Conservation (phyloP, 2,797 vertebrate genomes). For the Coilia nasus region DNA sequence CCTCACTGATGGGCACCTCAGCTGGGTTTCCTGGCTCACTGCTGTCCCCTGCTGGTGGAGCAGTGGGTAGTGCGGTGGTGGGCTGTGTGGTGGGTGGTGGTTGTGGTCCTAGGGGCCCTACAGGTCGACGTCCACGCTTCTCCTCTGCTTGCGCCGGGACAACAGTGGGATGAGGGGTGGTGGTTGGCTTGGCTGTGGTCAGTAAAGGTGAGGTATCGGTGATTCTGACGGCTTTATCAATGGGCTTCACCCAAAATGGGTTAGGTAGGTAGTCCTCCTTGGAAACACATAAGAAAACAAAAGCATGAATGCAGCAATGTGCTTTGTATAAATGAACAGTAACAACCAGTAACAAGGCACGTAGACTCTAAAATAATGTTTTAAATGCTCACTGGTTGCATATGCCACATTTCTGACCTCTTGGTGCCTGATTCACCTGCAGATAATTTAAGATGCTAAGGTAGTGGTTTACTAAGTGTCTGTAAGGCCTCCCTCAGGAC, state of each 20-base stretch:
- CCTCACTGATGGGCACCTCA: background rate
- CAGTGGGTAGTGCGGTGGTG: background rate
- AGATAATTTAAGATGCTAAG: too few species aligned
- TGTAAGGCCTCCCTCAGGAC: too few species aligned
- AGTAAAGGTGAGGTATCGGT: constrained; percentile 44
- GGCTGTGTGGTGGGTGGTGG: constrained; percentile 42
- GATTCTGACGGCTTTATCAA: constrained; percentile 49
- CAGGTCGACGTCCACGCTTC: constrained; percentile 41
- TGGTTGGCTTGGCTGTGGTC: constrained; percentile 61
- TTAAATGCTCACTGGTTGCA: background rate
- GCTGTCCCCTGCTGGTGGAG: background rate
- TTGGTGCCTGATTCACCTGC: too few species aligned
- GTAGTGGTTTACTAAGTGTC: too few species aligned
- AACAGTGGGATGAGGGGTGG: constrained; percentile 56
- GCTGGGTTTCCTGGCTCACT: background rate
- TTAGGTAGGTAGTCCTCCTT: constrained; percentile 61
- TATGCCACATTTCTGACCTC: too few species aligned
- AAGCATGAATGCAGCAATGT: background rate
- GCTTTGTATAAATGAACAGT: background rate
- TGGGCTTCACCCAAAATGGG: constrained; percentile 56
- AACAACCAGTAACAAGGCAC: background rate
- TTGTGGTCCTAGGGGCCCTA: constrained; percentile 44
- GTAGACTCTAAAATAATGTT: background rate
- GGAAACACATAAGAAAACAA: constrained; percentile 33
- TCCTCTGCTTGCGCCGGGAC: constrained; percentile 50